Base-by-base conservation (phyloP, 2,113 vertebrate genomes). In the Coracopsis vasa region DNA sequence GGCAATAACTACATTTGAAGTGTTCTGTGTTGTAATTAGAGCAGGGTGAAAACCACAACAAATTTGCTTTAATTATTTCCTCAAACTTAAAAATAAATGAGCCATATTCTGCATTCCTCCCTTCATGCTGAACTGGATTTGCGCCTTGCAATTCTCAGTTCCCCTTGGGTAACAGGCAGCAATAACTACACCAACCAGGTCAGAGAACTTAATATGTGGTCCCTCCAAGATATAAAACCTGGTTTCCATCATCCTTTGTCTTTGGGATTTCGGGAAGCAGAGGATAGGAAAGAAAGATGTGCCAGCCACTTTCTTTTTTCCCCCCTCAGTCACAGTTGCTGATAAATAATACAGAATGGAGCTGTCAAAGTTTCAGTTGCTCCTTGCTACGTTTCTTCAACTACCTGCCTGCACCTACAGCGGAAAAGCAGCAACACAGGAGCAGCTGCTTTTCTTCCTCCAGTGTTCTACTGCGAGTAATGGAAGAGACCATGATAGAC, bases 11-110 rank as follows among this genome's bases (percentile, higher is more conserved):
- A 53, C 48, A 81, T 70, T 51, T 85, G 72, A 95, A 94, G 53
- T 51, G 66, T 60, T 92, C 79, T 88, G n/a, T 80, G 62, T 53
- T 92, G 64, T 54, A 95, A 94, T 86, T 86, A 88, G 7, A 94
- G 13, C 37, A 80, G 66, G 20, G 27, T 67, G 42, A 86, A 94
- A 94, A 80, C n/a, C 71, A 90, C 42, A 80, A 90, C 50, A 90
- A 73, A 77, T 80, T 90, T 39, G 10, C 24, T 93, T 80, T 93
- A 89, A 66, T 83, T 60, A 88, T 71, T 92, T 96, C 54, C 79
- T 88, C 79, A 83, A 15, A 88, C 67, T 88, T 92, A 88, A 90
- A 93, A 94, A 88, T 73, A 75, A 64, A 16, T 31, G 67, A 39
- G 33, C 27, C 13, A 3, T 35, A 86, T 83, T 84, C 69, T 80